Evolutionary conservation across 2,797 vertebrate genomes (phyloP).

Genomic region (Schizopygopsis malacanthus): DNA sequence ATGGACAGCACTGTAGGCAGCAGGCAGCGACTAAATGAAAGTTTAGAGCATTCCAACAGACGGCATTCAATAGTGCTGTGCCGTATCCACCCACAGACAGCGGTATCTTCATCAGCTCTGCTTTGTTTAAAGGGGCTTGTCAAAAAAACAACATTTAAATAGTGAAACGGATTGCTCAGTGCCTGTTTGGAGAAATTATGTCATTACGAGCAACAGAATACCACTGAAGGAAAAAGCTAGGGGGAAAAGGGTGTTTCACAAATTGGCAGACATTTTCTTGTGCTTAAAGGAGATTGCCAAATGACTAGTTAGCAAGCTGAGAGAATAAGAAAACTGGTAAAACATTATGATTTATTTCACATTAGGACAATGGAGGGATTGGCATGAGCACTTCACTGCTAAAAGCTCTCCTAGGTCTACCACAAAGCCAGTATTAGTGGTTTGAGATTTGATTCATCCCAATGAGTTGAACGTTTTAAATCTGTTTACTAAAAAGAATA

Average conservation of each 20-base stretch:
- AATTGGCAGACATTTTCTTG: slow-evolving; percentile 25
- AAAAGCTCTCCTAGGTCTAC: neutral
- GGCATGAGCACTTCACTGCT: neutral
- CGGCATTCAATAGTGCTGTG: slow-evolving; percentile 24
- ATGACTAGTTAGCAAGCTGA: neutral
- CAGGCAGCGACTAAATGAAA: slow-evolving; percentile 41
- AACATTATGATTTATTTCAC: slow-evolving; percentile 17
- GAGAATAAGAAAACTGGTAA: neutral
- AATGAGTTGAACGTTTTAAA: neutral
- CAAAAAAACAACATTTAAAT: slow-evolving; percentile 20
- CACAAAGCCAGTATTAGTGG: slow-evolving; percentile 4
- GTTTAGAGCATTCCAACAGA: slow-evolving; percentile 44
- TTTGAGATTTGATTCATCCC: neutral
- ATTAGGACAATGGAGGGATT: neutral
- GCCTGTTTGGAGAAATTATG: neutral
- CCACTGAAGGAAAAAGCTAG: slow-evolving; percentile 14
- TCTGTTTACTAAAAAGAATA: neutral
- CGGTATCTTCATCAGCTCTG: slow-evolving; percentile 22
- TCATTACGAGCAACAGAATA: neutral
- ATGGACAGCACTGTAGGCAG: slow-evolving; percentile 37
- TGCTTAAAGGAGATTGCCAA: neutral
- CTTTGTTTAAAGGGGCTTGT: slow-evolving; percentile 25
- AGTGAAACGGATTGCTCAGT: slow-evolving; percentile 20
- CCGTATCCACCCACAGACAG: slow-evolving; percentile 11
- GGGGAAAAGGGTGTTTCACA: neutral